phyloP scores from a whole-genome alignment of 2,113 vertebrate genomes.

The Leiothrix lutea region DNA sequence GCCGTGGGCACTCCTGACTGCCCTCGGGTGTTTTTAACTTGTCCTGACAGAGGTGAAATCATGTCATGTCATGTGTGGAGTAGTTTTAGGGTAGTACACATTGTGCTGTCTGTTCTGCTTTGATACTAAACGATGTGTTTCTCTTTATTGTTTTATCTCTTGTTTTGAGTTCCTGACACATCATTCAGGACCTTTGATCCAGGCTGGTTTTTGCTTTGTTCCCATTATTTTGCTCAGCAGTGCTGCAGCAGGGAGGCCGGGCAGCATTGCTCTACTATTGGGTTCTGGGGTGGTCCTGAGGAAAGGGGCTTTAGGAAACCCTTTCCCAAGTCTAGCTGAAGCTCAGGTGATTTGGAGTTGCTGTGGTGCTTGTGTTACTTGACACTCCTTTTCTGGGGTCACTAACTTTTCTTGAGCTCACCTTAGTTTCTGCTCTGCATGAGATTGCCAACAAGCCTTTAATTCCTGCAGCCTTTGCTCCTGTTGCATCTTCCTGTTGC shows the following conservation, averaged over 20 bases:
- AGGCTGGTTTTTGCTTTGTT: background rate
- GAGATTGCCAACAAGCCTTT: background rate
- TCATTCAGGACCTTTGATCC: background rate
- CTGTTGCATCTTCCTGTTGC: background rate
- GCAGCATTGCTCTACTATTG: background rate
- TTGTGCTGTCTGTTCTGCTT: background rate
- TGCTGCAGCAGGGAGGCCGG: background rate
- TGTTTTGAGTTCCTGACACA: background rate
- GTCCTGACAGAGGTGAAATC: background rate
- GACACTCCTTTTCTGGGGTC: background rate
- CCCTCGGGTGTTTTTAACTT: background rate
- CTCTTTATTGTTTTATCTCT: background rate
- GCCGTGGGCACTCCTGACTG: background rate
- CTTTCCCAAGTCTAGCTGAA: background rate
- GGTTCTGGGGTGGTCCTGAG: background rate
- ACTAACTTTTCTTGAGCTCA: background rate
- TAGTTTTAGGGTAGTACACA: background rate
- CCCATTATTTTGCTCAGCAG: background rate
- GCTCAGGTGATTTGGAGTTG: background rate
- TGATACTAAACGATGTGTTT: background rate
- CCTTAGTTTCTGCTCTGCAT: background rate
- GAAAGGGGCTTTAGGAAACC: background rate
- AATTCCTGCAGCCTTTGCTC: background rate
- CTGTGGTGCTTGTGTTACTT: fast-evolving
- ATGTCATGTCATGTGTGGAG: background rate